Percentiles rank a stretch among this genome's conserved stretches.
phyloP scores from a whole-genome alignment of 2,797 vertebrate species.

The Coracias cyanogaster region DNA sequence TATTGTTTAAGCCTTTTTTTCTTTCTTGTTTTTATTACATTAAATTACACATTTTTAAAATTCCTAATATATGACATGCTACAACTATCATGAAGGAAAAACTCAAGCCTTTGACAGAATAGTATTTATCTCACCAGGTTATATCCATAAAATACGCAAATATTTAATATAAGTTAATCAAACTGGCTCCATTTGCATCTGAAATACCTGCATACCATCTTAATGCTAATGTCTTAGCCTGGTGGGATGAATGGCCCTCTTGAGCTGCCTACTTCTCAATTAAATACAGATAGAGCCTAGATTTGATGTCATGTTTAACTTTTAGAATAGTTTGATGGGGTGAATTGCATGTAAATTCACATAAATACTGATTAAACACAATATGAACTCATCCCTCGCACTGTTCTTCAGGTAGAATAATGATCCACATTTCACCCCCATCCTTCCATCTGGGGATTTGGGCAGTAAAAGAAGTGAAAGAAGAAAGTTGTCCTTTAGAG shows the following conservation, averaged over 20 bases:
- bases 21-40: background rate
- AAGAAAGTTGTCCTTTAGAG: background rate
- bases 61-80: fast-evolving
- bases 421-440: background rate
- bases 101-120: background rate
- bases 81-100: background rate
- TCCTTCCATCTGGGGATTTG: background rate
- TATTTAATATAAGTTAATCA: background rate
- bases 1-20: background rate
- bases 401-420: background rate
- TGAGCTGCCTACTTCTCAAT: fast-evolving
- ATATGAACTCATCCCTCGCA: background rate
- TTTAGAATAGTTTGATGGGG: background rate
- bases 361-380: background rate
- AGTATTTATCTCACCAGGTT: background rate
- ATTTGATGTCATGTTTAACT: background rate
- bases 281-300: background rate
- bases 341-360: background rate
- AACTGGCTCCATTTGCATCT: background rate
- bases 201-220: background rate
- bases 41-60: background rate
- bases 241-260: background rate
- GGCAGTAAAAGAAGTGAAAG: background rate
- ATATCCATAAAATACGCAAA: background rate
- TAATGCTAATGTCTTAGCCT: background rate